Evolutionary conservation across 2,888 invertebrate genomes (phyloP).

Genomic region (Prionchulus punctatus): DNA sequence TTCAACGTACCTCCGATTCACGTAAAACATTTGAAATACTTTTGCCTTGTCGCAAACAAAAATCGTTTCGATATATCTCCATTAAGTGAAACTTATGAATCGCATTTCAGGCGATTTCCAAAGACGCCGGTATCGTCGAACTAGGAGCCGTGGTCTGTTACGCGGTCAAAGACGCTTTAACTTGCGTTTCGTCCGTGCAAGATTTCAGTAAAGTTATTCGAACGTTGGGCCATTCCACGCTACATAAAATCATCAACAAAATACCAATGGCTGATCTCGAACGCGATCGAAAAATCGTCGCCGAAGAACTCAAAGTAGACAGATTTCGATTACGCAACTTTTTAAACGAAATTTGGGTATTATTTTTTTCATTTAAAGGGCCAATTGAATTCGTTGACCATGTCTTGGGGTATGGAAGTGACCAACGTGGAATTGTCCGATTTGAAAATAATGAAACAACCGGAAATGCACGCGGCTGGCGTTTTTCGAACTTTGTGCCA

Average conservation of each 20-base stretch:
- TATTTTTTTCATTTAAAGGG: conserved; percentile 20
- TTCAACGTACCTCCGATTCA: conserved; percentile 39
- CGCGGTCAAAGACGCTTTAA: conserved; percentile 33
- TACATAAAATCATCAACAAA: conserved; percentile 32
- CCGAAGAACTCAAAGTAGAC: conserved; percentile 22
- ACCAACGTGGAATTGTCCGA: conserved; percentile 33
- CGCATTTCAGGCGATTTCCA: conserved; percentile 32
- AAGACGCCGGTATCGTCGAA: conserved; percentile 36
- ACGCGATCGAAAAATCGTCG: conserved; percentile 18
- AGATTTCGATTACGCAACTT: background rate
- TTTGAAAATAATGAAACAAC: conserved; percentile 13
- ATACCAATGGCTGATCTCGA: conserved; percentile 27
- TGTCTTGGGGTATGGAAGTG: conserved; percentile 33
- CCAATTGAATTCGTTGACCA: conserved; percentile 31
- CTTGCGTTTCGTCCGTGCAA: conserved; percentile 34
- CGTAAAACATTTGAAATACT: too few species aligned
- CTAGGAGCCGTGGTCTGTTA: conserved; percentile 37
- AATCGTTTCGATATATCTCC: too few species aligned
- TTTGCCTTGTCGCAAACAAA: too few species aligned
- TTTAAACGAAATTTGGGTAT: background rate
- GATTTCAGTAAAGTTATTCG: conserved; percentile 34
- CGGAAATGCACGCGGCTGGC: background rate
- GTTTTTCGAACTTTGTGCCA: background rate
- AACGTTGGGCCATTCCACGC: conserved; percentile 33
- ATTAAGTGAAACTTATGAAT: too few species aligned